Percentiles rank a stretch among this genome's conserved stretches.
These are phyloP conservation scores for Yoshiicerus persimilis DNA, from an alignment of 1,140 invertebrate species.

Conservation along the genomic window DNA sequence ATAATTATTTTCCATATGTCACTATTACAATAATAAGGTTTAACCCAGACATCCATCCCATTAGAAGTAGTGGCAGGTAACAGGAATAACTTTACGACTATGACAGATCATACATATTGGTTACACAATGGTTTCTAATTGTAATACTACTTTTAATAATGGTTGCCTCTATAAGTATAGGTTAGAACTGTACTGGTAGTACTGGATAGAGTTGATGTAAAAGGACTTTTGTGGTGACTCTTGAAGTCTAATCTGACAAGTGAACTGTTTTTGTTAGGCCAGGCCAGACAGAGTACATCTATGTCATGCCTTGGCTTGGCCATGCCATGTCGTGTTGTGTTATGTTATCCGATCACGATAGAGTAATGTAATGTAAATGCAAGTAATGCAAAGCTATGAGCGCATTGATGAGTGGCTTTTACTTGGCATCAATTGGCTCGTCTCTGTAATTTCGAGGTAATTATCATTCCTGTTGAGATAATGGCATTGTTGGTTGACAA, in stretches of 20 bases:
- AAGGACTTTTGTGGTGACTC: background rate
- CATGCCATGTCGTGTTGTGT: background rate
- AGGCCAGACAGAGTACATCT: background rate
- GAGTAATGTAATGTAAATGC: background rate
- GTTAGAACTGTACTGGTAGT: background rate
- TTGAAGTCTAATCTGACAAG: background rate
- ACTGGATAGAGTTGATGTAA: background rate
- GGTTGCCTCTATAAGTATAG: no score
- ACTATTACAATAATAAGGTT: no score
- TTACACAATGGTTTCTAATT: background rate
- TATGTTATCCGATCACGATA: background rate
- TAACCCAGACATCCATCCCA: no score
- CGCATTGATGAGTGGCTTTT: slow-evolving; percentile 7
- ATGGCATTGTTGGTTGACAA: slow-evolving; percentile 22
- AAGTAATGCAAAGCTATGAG: background rate
- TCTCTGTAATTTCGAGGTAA: slow-evolving; percentile 9
- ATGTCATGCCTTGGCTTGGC: background rate
- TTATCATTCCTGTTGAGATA: slow-evolving; percentile 20
- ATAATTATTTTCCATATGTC: background rate
- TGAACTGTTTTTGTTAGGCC: background rate
- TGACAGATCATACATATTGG: background rate
- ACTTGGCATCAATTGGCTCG: slow-evolving; percentile 8
- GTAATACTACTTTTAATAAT: background rate
- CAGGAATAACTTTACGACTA: background rate
- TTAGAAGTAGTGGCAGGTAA: no score